These are phyloP conservation scores for Cotesia typhae DNA, from an alignment of 1,140 invertebrate species.

Conservation along the genomic window DNA sequence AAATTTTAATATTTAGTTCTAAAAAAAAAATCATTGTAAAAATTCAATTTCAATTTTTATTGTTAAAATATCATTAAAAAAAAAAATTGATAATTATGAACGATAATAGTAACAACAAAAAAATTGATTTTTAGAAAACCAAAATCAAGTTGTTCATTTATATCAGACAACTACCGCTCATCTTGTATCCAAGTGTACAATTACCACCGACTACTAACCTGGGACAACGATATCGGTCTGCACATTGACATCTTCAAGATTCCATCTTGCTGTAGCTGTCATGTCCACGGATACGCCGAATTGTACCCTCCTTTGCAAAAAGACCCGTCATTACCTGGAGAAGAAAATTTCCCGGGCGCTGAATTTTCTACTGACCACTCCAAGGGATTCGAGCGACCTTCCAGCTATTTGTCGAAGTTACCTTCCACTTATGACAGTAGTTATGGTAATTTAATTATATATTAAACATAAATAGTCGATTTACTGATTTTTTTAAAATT, in stretches of 20 bases:
- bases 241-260: constrained; percentile 91
- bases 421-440: constrained; percentile 40
- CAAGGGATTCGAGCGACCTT: constrained; percentile 44
- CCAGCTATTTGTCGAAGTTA: constrained; percentile 45
- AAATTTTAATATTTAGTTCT: too few relatives aligned
- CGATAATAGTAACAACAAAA: neutral
- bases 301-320: constrained; percentile 69
- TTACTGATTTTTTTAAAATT: too few relatives aligned
- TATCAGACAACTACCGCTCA: constrained; percentile 82
- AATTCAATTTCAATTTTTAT: neutral
- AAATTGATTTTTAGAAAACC: constrained; percentile 71
- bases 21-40: too few relatives aligned
- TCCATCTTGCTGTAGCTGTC: constrained; percentile 85
- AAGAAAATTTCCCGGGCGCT: constrained; percentile 59
- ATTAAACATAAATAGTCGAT: neutral
- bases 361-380: constrained; percentile 52
- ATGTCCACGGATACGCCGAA: constrained; percentile 79
- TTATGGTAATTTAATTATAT: constrained; percentile 38
- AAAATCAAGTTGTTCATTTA: constrained; percentile 78
- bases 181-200: constrained; percentile 86
- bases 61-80: constrained; percentile 20
- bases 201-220: constrained; percentile 85
- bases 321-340: constrained; percentile 51
- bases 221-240: constrained; percentile 81
- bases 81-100: too few relatives aligned